Evolutionary conservation across 37 sponge, comb jelly and placozoan species (phyloP).

Genomic region (Oopsacas minuta): DNA sequence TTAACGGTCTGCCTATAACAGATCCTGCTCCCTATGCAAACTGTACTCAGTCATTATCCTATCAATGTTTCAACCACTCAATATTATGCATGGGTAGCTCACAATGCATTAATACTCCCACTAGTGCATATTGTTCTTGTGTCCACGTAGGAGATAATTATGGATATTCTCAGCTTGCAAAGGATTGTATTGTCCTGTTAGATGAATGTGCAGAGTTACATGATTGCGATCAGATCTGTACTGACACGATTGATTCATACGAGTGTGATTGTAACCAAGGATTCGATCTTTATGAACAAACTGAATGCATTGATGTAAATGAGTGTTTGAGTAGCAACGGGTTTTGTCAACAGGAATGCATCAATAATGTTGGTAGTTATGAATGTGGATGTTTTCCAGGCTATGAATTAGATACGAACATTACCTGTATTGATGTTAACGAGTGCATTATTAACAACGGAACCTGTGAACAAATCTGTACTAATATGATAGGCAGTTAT

Average conservation of each 20-base stretch:
- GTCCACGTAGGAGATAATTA: not conserved
- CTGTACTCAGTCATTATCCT: not conserved
- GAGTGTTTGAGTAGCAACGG: not conserved
- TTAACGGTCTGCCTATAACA: not conserved
- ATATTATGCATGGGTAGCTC: slow-evolving; percentile 10
- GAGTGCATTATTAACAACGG: not conserved
- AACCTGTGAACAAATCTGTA: not conserved
- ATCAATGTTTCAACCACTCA: not conserved
- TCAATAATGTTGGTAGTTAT: not conserved
- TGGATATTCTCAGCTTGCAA: not conserved
- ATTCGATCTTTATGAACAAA: not conserved
- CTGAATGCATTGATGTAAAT: not conserved
- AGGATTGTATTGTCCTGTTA: not conserved
- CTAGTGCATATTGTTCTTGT: not conserved
- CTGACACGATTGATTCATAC: not conserved
- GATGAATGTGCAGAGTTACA: not conserved
- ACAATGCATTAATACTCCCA: not conserved
- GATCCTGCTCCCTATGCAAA: not conserved
- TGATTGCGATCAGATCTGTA: not conserved
- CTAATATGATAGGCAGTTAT: not conserved
- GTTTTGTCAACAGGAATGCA: not conserved
- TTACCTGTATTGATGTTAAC: not conserved
- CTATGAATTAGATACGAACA: not conserved
- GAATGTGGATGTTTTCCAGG: not conserved
- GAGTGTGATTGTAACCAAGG: not conserved